Evolutionary conservation across 2,113 vertebrate species (phyloP).

Genomic region (Rynchops niger): DNA sequence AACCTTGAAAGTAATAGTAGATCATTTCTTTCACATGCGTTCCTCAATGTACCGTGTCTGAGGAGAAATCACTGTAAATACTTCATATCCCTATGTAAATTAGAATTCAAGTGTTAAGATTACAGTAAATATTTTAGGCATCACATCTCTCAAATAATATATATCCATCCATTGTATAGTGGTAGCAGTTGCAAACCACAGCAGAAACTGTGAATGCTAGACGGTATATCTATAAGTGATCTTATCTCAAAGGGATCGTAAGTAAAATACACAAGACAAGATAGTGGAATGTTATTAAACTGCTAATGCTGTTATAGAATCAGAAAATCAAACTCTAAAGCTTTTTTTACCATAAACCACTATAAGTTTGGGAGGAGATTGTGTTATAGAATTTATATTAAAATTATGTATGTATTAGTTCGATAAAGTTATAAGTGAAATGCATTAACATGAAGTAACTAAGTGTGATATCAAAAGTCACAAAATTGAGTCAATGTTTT

Average conservation of each 20-base stretch:
- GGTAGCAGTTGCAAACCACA: neutral
- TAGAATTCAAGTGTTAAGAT: neutral
- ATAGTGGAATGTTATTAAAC: neutral
- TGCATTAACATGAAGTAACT: neutral
- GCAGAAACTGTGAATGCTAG: neutral
- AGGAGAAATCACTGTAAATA: neutral
- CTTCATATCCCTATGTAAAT: neutral
- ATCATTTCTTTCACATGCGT: neutral
- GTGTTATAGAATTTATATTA: neutral
- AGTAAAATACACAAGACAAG: neutral
- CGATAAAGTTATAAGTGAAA: neutral
- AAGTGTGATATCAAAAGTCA: neutral
- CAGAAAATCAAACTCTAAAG: neutral
- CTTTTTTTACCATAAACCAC: neutral
- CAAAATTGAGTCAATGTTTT: neutral
- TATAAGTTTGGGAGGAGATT: neutral
- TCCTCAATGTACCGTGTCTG: neutral
- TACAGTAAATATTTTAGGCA: neutral
- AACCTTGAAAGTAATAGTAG: neutral
- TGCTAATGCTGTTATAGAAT: neutral
- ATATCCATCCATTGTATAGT: neutral
- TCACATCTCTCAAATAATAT: neutral
- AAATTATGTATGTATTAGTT: neutral
- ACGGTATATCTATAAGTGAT: neutral
- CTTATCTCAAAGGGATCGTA: neutral